phyloP scores from a whole-genome alignment of 1,140 invertebrate species.

The Hylaeus volcanicus region DNA sequence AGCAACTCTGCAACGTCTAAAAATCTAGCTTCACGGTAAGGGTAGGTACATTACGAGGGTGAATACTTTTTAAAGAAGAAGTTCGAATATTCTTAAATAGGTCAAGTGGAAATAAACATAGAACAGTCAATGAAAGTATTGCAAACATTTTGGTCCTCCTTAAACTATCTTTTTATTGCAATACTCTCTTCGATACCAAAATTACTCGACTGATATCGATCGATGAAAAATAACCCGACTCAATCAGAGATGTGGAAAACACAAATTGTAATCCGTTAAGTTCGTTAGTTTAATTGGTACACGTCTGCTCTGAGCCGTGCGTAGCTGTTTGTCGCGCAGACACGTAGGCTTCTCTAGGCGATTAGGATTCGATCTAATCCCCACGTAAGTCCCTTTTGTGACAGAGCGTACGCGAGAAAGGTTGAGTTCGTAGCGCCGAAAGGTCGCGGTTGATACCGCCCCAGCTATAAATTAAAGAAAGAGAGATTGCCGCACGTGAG shows the following conservation, averaged over 20 bases:
- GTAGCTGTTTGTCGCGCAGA: background rate
- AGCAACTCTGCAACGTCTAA: too few relatives aligned
- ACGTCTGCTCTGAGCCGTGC: background rate
- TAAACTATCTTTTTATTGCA: too few relatives aligned
- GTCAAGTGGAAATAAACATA: too few relatives aligned
- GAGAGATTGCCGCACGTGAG: background rate
- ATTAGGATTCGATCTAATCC: constrained; percentile 23
- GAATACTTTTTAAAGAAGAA: too few relatives aligned
- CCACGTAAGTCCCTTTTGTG: constrained; percentile 14
- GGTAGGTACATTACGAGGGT: too few relatives aligned
- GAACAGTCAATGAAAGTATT: too few relatives aligned
- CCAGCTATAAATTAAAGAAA: constrained; percentile 15
- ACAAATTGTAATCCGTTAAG: background rate
- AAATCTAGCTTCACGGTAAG: too few relatives aligned
- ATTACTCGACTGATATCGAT: background rate
- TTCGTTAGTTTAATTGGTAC: constrained; percentile 36
- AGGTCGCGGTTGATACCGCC: constrained; percentile 7
- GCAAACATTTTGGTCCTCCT: too few relatives aligned
- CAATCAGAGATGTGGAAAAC: background rate
- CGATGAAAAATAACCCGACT: constrained; percentile 10
- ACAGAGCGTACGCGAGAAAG: constrained; percentile 14
- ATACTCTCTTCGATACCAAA: too few relatives aligned
- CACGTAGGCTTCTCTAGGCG: background rate
- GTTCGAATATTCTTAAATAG: too few relatives aligned
- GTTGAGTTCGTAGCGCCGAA: background rate